Conservation (phyloP, 2,113 vertebrate species). For the Agapornis roseicollis region DNA sequence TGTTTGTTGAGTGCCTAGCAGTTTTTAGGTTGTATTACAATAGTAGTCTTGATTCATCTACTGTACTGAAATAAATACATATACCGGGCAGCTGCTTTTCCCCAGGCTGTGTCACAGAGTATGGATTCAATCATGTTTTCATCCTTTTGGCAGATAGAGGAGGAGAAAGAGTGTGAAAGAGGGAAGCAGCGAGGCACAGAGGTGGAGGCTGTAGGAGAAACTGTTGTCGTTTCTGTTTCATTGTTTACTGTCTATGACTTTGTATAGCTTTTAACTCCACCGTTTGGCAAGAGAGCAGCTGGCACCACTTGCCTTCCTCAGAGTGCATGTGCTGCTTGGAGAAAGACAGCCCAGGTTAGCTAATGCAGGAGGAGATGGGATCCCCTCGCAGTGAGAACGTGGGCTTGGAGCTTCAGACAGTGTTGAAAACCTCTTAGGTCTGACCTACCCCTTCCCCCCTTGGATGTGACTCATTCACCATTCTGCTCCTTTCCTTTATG, state of each 20-base stretch:
- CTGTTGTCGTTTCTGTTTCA: slow-evolving; percentile 44
- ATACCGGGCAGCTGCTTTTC: not conserved
- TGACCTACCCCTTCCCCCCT: not conserved
- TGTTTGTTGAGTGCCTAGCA: not conserved
- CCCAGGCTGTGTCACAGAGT: slow-evolving; percentile 1
- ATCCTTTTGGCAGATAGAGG: not conserved
- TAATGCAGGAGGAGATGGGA: not conserved
- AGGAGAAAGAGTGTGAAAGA: not conserved
- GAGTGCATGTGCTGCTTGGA: slow-evolving; percentile 8
- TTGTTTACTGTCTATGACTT: slow-evolving; percentile 52
- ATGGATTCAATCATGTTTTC: not conserved
- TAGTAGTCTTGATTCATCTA: not conserved
- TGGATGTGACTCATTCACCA: not conserved
- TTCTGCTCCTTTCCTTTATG: not conserved
- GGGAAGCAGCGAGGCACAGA: not conserved
- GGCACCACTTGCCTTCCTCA: slow-evolving; percentile 27
- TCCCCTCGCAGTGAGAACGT: not conserved
- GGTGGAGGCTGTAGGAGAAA: slow-evolving; percentile 26
- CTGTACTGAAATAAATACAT: not conserved
- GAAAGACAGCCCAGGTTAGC: not conserved
- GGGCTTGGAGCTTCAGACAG: slow-evolving; percentile 5
- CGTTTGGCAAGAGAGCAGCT: slow-evolving; percentile 55
- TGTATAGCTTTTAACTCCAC: slow-evolving; percentile 60
- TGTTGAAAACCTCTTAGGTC: not conserved
- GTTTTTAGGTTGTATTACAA: not conserved